These are phyloP conservation scores for Acanthosepion pharaonis DNA, from an alignment of 2,888 invertebrate genomes.

Conservation along the genomic window DNA sequence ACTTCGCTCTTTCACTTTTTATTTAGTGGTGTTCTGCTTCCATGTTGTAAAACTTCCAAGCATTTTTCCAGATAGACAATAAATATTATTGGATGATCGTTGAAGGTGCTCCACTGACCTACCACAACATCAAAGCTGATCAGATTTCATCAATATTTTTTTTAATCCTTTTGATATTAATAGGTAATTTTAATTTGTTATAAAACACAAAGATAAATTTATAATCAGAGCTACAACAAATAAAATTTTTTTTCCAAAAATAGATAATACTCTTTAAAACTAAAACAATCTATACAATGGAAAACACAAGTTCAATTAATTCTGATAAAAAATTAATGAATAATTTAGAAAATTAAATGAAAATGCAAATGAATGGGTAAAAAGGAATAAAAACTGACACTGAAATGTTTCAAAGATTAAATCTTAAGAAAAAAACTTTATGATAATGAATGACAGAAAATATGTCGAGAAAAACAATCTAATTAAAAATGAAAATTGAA, in stretches of 20 bases:
- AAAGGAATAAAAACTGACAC: background rate
- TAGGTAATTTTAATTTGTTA: background rate
- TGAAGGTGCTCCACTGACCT: background rate
- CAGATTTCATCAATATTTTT: background rate
- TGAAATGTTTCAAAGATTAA: slow-evolving; percentile 20
- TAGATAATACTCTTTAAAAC: background rate
- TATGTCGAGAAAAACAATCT: background rate
- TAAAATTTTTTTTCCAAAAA: background rate
- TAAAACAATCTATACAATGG: background rate
- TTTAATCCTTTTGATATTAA: background rate
- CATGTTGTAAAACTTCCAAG: background rate
- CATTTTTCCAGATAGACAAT: background rate
- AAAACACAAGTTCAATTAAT: background rate
- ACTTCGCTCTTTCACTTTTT: too few relatives aligned
- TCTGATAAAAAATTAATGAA: background rate
- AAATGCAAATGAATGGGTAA: background rate
- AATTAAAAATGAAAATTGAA: background rate
- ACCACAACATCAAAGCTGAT: background rate
- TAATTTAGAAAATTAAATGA: slow-evolving; percentile 33
- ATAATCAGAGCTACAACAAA: background rate
- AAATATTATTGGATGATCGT: background rate
- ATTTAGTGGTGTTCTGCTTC: too few relatives aligned
- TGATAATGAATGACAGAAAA: background rate
- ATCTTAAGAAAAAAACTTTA: background rate
- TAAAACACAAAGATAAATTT: background rate